Base-by-base conservation (phyloP, 2,797 vertebrate species). In the Tapirus indicus region DNA sequence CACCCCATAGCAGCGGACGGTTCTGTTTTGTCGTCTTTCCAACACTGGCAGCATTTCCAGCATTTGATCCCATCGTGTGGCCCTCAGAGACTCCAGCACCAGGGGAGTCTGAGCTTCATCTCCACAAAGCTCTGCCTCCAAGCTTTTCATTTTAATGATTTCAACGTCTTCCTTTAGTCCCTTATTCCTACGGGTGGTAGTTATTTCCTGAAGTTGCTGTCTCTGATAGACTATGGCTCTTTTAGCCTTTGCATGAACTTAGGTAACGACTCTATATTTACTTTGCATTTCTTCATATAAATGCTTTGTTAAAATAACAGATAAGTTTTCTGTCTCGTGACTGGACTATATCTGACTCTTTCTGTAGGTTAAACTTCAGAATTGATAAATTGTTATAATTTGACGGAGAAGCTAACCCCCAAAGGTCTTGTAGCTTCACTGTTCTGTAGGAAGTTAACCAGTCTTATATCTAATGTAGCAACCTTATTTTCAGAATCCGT, bases 291-390 rank as follows among this genome's bases (percentile, higher is more conserved):
- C 12, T 66, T 85, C 58, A 69, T 52, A 41, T 47, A 75, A 44
- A 27, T 62, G 58, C 14, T 79, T 79, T 83, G 4, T 83, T 44
- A 88, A 52, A 96, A 97, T 54, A 88, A 29, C 27, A 88, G 68
- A 75, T 83, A 6, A 38, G 0, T 52, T 75, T 2, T 14, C 47
- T 44, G 2, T 64, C 9, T 78, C 23, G 54, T 20, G 9, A 64
- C 3, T 58, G 23, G 32, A 44, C 17, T 89, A 32, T n/a, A 6
- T 41, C 41, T 87, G 27, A 78, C 17, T 93, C 17, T 79, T 91
- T 66, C 77, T 68, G 12, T 71, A 85, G 13, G 25, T 77, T 68
- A 86, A 87, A 47, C 38, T 60, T 2, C 8, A 38, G 17, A 54
- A 84, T 62, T 60, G 21, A 66, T 58, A 83, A 56, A 17, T 69